Evolutionary conservation across 2,888 invertebrate genomes (phyloP), one percentile per base, ranked within the genome.

Genomic region (Lingula anatina): DNA sequence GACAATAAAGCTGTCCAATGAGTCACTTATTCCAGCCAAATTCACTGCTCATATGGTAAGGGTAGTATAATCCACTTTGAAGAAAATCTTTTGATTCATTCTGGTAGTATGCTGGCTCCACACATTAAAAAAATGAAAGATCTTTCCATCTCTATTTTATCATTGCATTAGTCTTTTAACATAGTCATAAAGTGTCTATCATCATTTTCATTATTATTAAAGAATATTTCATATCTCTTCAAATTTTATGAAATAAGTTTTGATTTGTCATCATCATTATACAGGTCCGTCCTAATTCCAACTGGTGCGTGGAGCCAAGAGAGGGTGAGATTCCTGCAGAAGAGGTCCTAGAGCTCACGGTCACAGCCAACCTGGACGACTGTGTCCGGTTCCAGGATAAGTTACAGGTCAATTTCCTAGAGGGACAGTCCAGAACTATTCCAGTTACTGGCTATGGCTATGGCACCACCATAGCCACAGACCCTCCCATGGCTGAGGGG

Each of bases 21-120:
- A 87, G 66, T 86, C 87, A 0, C 86, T 87, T 1, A 84, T 88
- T 37, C 69, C 79, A 42, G 86, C 87, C 0, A 70, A 80, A 56
- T 83, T 81, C 60, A 80, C 73, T 46, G 78, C 81, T 2, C 71
- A 75, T 40, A 70, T 84, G 79, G 83, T 83, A 66, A 71, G 78
- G 36, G 21, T n/a, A n/a, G n/a, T n/a, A n/a, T n/a, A n/a, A n/a
- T n/a, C n/a, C n/a, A n/a, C n/a, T n/a, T n/a, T n/a, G n/a, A n/a
- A n/a, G n/a, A n/a, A n/a, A n/a, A n/a, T n/a, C n/a, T n/a, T n/a
- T n/a, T n/a, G n/a, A n/a, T n/a, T n/a, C n/a, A n/a, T n/a, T n/a
- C n/a, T n/a, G n/a, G n/a, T n/a, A n/a, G n/a, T n/a, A n/a, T n/a
- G n/a, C n/a, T n/a, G n/a, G n/a, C n/a, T n/a, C n/a, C n/a, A n/a